Base-by-base conservation (phyloP, 2,797 vertebrate species). In the Dermochelys coriacea region DNA sequence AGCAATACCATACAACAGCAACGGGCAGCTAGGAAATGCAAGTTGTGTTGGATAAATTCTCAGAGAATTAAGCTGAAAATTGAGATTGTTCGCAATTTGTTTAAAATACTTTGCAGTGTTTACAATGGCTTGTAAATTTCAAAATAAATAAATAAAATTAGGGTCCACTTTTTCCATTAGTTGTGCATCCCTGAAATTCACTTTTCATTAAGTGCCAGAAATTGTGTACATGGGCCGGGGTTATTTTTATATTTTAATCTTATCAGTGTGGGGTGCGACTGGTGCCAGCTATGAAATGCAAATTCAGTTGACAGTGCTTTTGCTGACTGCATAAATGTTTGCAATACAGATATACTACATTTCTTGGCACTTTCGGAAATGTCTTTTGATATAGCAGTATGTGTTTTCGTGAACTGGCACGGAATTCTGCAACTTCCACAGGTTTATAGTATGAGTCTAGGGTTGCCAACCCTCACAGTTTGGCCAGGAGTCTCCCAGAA, bases 61-160 rank as follows among this genome's bases (percentile, higher is more conserved):
- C 55, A 55, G 54, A 80, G 55, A 95, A 82, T 14, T 74, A 37
- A 21, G n/a, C 68, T 84, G 84, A 79, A 93, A 92, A 77, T 49
- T 45, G 8, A 37, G 64, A 12, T 61, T 10, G 21, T 88, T 88
- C 29, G 37, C 21, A 78, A 47, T 45, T 87, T 41, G 31, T 75
- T 37, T 21, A 78, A 80, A 86, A 71, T 34, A 77, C 0, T 0
- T 71, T 89, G 87, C 47, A 59, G 12, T 64, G 16, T 74, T 91
- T 79, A 78, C 71, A 82, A 80, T 68, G 23, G 29, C 84, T 88
- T 94, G 6, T 91, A 45, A 37, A 90, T 93, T 91, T 82, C 10
- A 25, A 25, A 55, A 54, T 21, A 7, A 82, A 12, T 21, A 77
- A 16, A n/a, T n/a, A 6, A 82, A 59, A 18, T 80, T 37, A 10